Percentiles rank a stretch among this genome's conserved stretches.
Conservation (phyloP, 2,113 vertebrate genomes). For the Morone saxatilis region DNA sequence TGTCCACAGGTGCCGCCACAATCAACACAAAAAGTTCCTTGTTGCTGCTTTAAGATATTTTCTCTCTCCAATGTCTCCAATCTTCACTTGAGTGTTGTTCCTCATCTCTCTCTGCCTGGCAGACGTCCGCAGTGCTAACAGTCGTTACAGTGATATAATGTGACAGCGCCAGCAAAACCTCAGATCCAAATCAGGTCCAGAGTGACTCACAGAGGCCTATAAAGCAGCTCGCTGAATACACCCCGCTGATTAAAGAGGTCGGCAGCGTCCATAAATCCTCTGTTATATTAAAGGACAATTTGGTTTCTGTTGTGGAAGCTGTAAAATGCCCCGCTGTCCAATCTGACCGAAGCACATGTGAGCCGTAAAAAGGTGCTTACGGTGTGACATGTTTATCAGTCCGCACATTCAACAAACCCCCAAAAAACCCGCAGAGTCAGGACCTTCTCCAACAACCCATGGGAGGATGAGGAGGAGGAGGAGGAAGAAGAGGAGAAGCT, state of each 20-base stretch:
- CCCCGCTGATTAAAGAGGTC: conserved; percentile 47
- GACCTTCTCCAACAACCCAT: conserved; percentile 9
- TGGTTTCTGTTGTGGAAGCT: conserved; percentile 50
- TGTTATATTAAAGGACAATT: conserved; percentile 46
- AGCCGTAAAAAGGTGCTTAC: conserved; percentile 40
- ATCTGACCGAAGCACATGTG: conserved; percentile 40
- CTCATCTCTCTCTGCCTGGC: conserved; percentile 41
- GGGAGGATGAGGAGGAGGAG: conserved; percentile 13
- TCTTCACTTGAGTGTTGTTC: neutral
- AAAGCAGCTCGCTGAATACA: conserved; percentile 41
- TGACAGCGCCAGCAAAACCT: conserved; percentile 33
- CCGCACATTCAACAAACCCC: neutral
- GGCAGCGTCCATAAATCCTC: conserved; percentile 40
- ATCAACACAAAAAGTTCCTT: no score
- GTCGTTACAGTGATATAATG: conserved; percentile 38
- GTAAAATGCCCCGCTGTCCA: conserved; percentile 52
- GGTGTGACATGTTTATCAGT: conserved; percentile 53
- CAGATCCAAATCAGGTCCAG: conserved; percentile 27
- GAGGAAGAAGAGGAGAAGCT: neutral
- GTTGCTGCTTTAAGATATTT: neutral
- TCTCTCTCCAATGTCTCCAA: no score
- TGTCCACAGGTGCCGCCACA: no score
- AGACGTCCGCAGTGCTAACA: conserved; percentile 32
- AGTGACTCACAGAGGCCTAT: conserved; percentile 47
- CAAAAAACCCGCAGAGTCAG: conserved; percentile 10